Percentiles rank a stretch among this genome's conserved stretches.
These are phyloP conservation scores for Anhinga anhinga DNA, from an alignment of 2,113 vertebrate species.

Conservation along the genomic window DNA sequence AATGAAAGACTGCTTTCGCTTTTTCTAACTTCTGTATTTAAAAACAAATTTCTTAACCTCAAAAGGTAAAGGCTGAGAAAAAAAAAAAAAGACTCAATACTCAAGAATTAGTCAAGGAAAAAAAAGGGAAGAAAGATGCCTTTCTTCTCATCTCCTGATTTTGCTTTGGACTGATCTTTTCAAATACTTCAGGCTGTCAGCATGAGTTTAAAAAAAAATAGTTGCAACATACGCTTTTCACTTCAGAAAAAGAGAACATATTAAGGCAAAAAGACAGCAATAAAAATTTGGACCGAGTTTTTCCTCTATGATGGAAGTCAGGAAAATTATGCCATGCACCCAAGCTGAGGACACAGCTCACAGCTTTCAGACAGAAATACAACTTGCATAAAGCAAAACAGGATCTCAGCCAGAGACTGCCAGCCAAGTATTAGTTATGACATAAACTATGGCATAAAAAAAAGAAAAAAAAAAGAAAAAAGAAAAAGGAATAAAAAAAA, in stretches of 20 bases:
- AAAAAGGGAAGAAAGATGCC: background rate
- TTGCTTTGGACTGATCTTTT: background rate
- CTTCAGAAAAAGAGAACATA: background rate
- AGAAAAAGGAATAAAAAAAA: background rate
- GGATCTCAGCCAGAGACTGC: background rate
- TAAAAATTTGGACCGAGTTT: background rate
- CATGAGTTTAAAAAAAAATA: background rate
- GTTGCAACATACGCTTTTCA: background rate
- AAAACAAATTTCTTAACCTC: background rate
- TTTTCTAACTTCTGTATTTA: background rate
- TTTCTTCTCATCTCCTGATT: background rate
- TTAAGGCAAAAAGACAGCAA: background rate
- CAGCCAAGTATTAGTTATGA: background rate
- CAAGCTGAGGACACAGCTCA: background rate
- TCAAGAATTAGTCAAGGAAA: background rate
- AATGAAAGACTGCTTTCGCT: background rate
- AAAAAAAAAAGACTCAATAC: background rate
- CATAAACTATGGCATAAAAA: background rate
- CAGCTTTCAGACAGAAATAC: conserved; percentile 17
- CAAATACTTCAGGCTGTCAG: background rate
- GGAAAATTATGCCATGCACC: background rate
- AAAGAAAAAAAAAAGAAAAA: background rate
- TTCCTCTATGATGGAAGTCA: background rate
- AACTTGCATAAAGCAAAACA: background rate
- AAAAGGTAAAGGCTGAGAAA: background rate